Base-by-base conservation (phyloP, 2,113 vertebrate genomes). In the Pimephales promelas region DNA sequence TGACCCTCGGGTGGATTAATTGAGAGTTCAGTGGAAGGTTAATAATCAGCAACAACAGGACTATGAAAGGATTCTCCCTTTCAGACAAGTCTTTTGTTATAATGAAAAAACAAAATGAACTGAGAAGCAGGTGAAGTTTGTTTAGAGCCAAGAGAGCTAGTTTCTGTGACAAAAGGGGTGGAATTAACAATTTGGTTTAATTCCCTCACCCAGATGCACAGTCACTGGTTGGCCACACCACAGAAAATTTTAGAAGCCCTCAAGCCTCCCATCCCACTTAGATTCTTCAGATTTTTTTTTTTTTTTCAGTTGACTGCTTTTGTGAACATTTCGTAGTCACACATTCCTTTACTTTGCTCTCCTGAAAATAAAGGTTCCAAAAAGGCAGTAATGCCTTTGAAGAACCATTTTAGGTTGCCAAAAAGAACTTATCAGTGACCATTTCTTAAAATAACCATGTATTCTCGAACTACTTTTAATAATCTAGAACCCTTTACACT, bases 21-120 rank as follows among this genome's bases (percentile, higher is more conserved):
- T 92, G 91, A 89, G 87, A 87, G 92, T 93, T 94, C 91, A 91
- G 88, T 86, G 87, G 82, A 90, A 95, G 92, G 92, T 93, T 94
- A 94, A 94, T 94, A 94, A 94, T 94, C 91, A 91, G 90, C 91
- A 93, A 89, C 89, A 92, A 92, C 89, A 91, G 90, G 89, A 90
- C 91, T 91, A 87, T 85, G 85, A 91, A 90, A 87, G 88, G 88
- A 78, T 90, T 92, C 90, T 84, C 84, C 26, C 64, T 56, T 70
- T 85, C 89, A 89, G 90, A 62, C 26, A 1, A 22, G 43, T 84
- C 82, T 79, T 56, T 43, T 66, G 59, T 82, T 82, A 82, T 90
- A 89, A 88, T 86, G 79, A 88, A 71, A 90, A 54, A 82, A 62
- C 74, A 52, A 82, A 18, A 70, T 70, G 31, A 70, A 70, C 62